Evolutionary conservation across 2,113 vertebrate genomes (phyloP).

Genomic region (Misgurnus anguillicaudatus): DNA sequence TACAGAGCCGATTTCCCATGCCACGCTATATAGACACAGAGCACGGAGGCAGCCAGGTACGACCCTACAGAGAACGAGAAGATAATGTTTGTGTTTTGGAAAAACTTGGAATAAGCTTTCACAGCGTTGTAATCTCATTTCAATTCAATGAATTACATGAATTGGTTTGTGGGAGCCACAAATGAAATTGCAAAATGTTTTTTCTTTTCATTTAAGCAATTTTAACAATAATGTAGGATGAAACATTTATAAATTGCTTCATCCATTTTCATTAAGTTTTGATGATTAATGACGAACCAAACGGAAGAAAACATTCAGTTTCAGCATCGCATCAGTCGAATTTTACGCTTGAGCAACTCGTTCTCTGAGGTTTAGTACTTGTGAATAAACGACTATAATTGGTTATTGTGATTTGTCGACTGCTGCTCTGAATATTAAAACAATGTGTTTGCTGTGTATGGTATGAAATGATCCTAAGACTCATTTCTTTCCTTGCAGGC

Average conservation of each 20-base stretch:
- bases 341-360: slow-evolving; percentile 4
- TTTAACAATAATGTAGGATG: too few relatives aligned
- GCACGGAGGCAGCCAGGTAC: slow-evolving; percentile 95
- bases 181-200: too few relatives aligned
- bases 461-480: neutral
- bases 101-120: neutral
- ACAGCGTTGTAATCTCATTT: too few relatives aligned
- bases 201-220: too few relatives aligned
- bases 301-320: neutral
- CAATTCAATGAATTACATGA: too few relatives aligned
- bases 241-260: slow-evolving; percentile 23
- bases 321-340: slow-evolving; percentile 1
- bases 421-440: slow-evolving; percentile 17
- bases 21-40: slow-evolving; percentile 96
- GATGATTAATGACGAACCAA: neutral
- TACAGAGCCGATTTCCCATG: slow-evolving; percentile 95
- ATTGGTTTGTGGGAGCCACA: too few relatives aligned
- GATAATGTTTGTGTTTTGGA: neutral
- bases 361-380: neutral
- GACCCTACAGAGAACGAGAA: too few relatives aligned
- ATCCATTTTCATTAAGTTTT: neutral
- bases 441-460: neutral
- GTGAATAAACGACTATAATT: slow-evolving; percentile 34
- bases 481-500: slow-evolving; percentile 75
- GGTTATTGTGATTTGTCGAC: neutral